These are phyloP conservation scores for Artibeus jamaicensis DNA, from an alignment of 2,797 vertebrate genomes.

Conservation along the genomic window DNA sequence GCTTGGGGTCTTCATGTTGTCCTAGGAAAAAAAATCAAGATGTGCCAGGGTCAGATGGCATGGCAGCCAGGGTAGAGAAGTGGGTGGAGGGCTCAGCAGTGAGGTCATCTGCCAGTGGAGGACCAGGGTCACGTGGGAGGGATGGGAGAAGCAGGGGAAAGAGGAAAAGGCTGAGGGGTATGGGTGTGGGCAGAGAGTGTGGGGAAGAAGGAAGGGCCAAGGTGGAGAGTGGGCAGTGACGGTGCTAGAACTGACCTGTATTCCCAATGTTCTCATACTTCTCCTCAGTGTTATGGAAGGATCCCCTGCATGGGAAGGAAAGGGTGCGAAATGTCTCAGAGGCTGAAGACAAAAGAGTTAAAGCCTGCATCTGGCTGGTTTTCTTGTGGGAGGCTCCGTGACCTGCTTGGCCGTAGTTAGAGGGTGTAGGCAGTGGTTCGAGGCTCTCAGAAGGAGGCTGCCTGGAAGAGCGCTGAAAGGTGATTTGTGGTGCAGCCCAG, in stretches of 20 bases:
- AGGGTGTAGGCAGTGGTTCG: not conserved
- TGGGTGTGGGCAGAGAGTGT: not conserved
- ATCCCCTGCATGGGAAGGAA: not conserved
- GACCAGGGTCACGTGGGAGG: not conserved
- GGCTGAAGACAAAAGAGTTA: not conserved
- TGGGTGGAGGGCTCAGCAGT: not conserved
- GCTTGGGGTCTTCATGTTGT: not conserved
- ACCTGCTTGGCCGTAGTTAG: not conserved
- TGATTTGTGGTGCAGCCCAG: not conserved
- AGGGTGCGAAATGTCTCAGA: not conserved
- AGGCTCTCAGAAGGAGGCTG: not conserved
- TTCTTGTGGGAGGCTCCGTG: not conserved
- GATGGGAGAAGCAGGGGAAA: not conserved
- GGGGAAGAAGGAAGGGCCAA: not conserved
- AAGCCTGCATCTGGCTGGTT: not conserved
- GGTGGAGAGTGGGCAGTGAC: not conserved
- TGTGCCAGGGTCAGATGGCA: not conserved
- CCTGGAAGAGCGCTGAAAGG: not conserved
- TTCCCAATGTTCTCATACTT: not conserved
- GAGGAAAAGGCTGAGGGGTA: not conserved
- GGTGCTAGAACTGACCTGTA: not conserved
- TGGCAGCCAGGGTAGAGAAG: not conserved
- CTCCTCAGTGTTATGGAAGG: not conserved
- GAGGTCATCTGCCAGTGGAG: not conserved
- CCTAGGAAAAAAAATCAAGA: conserved; percentile 14